Evolutionary conservation across 2,888 invertebrate species (phyloP), one percentile per base, ranked within the genome.

Genomic region (Drosophila rellima): DNA sequence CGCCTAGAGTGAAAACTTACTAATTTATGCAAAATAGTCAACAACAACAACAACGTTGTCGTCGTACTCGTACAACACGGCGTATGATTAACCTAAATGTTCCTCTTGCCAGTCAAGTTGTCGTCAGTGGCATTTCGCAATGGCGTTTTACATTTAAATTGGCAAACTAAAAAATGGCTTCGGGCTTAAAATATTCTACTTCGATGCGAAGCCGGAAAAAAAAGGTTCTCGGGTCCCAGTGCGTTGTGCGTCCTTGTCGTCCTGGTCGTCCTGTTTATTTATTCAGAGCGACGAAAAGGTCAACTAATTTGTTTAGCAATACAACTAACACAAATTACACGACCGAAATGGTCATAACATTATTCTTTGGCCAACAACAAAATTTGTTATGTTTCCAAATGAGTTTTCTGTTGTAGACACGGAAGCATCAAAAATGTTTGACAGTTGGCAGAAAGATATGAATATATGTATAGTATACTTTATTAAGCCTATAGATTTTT

Each of bases 31-130:
- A 77, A 85, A 85, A 75, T 68, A 80, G 67, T 69, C 74, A 62
- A 62, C 64, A 69, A 52, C 74, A 62, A 62, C 64, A 69, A 52
- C 56, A 26, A 52, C 56, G 56, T 52, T 54, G 47, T 44, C 44
- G 57, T 42, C 35, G 50, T 60, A 61, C 63, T 39, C 40, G 56
- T 64, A 67, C 70, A 52, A 74, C 76, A 75, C 62, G 78, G 87
- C 85, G 88, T 83, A 83, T 88, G 85, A 86, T 80, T 86, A 85
- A 80, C 88, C 87, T 74, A 78, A 88, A 78, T 80, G 60, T 74
- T 73, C 51, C 54, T 60, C 64, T 18, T 18, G 17, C 7, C 69
- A 40, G 57, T 60, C 65, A 55, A 51, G 66, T 70, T 72, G 70
- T 63, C 77, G 70, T 56, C 62, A 44, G 79, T 57, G 29, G 44